Evolutionary conservation across 2,113 vertebrate genomes (phyloP).

Genomic region (Salvator merianae): DNA sequence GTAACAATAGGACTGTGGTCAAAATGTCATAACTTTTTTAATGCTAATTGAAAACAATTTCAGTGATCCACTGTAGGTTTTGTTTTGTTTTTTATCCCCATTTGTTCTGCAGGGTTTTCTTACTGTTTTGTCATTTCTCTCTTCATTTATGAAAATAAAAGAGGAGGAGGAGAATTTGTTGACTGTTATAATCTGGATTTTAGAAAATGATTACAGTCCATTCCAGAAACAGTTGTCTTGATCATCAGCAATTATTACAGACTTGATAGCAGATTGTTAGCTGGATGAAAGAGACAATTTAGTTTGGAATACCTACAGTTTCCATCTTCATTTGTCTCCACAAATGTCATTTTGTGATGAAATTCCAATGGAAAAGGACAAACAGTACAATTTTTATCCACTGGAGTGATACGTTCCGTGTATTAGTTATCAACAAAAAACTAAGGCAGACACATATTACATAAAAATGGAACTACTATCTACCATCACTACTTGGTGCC

Average conservation of each 20-base stretch:
- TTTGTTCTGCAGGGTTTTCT: not conserved
- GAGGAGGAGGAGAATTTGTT: not conserved
- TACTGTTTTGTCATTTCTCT: not conserved
- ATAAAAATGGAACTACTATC: not conserved
- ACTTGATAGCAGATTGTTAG: not conserved
- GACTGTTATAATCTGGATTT: not conserved
- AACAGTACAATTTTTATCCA: not conserved
- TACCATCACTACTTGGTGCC: not conserved
- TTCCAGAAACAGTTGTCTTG: not conserved
- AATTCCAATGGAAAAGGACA: not conserved
- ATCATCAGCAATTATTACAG: not conserved
- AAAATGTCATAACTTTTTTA: not conserved
- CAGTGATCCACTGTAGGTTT: not conserved
- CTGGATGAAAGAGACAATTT: not conserved
- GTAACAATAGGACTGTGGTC: not conserved
- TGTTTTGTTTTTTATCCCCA: too few relatives aligned
- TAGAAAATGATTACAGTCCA: not conserved
- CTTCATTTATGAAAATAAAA: not conserved
- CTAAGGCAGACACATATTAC: not conserved
- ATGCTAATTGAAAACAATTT: not conserved
- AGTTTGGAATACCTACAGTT: not conserved
- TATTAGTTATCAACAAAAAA: not conserved
- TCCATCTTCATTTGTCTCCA: not conserved
- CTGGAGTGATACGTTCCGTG: constrained; percentile 10
- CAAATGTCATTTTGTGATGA: not conserved